These are phyloP conservation scores for Tinea semifulvella DNA, from an alignment of 2,888 invertebrate species.

Conservation along the genomic window DNA sequence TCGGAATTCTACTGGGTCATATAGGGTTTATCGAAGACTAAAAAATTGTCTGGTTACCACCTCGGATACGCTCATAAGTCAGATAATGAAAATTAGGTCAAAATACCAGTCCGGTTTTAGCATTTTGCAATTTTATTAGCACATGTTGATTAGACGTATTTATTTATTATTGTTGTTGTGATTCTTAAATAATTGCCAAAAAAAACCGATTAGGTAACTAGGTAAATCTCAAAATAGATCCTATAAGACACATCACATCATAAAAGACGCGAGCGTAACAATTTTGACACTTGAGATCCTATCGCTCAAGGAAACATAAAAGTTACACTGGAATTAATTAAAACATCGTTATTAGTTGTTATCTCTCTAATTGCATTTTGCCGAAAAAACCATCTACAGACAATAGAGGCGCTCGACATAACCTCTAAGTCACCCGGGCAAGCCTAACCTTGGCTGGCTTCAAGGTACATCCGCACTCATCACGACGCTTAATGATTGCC, in stretches of 20 bases:
- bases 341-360: conserved; percentile 27
- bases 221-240: not conserved
- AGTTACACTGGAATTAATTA: conserved; percentile 35
- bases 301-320: conserved; percentile 36
- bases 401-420: conserved; percentile 42
- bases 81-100: too few species aligned
- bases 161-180: too few species aligned
- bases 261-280: conserved; percentile 6
- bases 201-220: conserved; percentile 7
- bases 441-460: conserved; percentile 41
- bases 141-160: too few species aligned
- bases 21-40: conserved; percentile 25
- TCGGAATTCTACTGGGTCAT: conserved; percentile 38
- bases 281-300: conserved; percentile 20
- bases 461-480: conserved; percentile 56
- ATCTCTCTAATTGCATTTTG: conserved; percentile 34
- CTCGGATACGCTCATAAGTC: too few species aligned
- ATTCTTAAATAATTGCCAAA: too few species aligned
- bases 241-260: not conserved
- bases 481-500: conserved; percentile 25
- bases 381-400: conserved; percentile 25
- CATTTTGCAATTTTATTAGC: too few species aligned
- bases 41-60: conserved; percentile 10
- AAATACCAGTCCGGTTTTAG: too few species aligned
- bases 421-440: conserved; percentile 42